Conservation (phyloP, 2,888 invertebrate species). For the Spilarctia lutea region DNA sequence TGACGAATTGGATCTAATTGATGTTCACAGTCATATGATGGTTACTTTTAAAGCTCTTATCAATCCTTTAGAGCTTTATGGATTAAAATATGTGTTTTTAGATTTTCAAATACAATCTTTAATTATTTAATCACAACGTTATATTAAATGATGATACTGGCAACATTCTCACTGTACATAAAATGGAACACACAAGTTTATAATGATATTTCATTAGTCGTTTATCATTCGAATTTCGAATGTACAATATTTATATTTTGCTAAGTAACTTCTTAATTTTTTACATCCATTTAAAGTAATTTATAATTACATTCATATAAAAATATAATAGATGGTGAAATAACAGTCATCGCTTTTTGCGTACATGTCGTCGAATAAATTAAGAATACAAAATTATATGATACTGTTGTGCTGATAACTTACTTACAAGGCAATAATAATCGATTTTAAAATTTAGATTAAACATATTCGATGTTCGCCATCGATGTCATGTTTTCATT, state of each 20-base stretch:
- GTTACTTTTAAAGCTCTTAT: no score
- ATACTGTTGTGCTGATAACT: neutral
- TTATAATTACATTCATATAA: neutral
- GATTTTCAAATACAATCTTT: no score
- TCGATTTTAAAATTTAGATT: neutral
- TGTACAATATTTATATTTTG: neutral
- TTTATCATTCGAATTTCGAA: neutral
- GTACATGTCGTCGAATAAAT: constrained; percentile 24
- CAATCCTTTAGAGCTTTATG: no score
- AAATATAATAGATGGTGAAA: constrained; percentile 6
- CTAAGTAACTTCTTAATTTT: no score
- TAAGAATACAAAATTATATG: neutral
- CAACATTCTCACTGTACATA: neutral
- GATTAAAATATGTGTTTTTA: no score
- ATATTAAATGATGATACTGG: neutral
- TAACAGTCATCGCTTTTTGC: constrained; percentile 3
- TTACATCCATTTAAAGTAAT: no score
- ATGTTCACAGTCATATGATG: no score
- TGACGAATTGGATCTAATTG: neutral
- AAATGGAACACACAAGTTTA: neutral
- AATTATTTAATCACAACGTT: no score
- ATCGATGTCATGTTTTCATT: neutral
- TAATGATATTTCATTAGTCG: neutral
- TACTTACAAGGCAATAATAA: neutral
- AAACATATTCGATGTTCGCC: neutral